Conservation (phyloP, 2,797 vertebrate species). For the Pseudomugil gertrudae region DNA sequence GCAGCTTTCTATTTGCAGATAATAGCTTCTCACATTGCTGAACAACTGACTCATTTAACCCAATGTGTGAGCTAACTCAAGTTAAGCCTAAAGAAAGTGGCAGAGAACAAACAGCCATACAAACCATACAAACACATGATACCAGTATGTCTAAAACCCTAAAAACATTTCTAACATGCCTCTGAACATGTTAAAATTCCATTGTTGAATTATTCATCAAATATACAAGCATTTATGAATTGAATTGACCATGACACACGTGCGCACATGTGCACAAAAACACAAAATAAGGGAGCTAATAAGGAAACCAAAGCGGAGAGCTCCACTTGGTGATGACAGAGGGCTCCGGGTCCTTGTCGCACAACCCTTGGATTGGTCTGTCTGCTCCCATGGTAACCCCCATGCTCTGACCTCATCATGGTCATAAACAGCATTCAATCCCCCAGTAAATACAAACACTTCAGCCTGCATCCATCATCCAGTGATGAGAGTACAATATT, state of each 20-base stretch:
- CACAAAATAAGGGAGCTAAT: conserved; percentile 61
- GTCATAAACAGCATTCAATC: conserved; percentile 50
- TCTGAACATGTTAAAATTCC: conserved; percentile 61
- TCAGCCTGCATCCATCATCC: conserved; percentile 58
- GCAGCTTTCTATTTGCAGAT: background rate
- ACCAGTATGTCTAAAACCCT: conserved; percentile 18
- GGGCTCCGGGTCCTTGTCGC: conserved; percentile 49
- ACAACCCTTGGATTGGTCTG: conserved; percentile 54
- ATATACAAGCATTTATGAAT: conserved; percentile 52
- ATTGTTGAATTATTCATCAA: conserved; percentile 62
- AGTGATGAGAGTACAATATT: conserved; percentile 44
- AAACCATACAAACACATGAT: no score
- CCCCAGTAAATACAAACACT: conserved; percentile 68
- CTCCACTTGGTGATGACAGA: conserved; percentile 68
- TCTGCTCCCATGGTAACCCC: conserved; percentile 74
- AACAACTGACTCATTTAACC: no score
- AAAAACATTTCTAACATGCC: conserved; percentile 42
- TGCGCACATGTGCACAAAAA: conserved; percentile 31
- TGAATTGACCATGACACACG: conserved; percentile 16
- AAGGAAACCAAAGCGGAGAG: conserved; percentile 72
- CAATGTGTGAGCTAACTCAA: background rate
- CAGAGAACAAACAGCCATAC: no score
- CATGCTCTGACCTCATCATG: conserved; percentile 40
- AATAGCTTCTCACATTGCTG: background rate
- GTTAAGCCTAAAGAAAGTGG: background rate